Evolutionary conservation across 2,888 invertebrate species (phyloP).

Genomic region (Stegophylla sp.): DNA sequence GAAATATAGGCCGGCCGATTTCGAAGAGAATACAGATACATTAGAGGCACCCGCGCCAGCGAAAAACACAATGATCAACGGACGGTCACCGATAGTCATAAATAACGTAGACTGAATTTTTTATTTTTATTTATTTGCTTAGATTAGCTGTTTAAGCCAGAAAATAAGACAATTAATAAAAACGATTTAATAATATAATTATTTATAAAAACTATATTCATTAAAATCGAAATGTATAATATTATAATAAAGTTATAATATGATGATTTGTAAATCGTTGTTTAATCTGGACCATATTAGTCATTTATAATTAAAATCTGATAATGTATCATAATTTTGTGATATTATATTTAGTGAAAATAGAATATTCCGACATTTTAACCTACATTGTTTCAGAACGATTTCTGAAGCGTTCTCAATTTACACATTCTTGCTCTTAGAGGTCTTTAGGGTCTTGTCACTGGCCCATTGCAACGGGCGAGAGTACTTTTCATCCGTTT

Average conservation of each 20-base stretch:
- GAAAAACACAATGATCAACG: conserved; percentile 26
- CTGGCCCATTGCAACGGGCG: conserved; percentile 25
- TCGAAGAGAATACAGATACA: conserved; percentile 28
- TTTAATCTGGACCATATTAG: too few relatives aligned
- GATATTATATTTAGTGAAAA: conserved; percentile 30
- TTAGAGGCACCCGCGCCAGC: neutral
- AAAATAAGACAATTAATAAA: neutral
- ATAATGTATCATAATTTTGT: too few relatives aligned
- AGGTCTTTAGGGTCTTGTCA: conserved; percentile 57
- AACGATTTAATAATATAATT: neutral
- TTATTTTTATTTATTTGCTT: neutral
- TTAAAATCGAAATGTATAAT: neutral
- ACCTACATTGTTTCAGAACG: conserved; percentile 52
- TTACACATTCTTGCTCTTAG: conserved; percentile 54
- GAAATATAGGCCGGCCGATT: conserved; percentile 50
- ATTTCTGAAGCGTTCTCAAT: conserved; percentile 54
- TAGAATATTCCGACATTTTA: conserved; percentile 30
- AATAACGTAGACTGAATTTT: conserved; percentile 23
- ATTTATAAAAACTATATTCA: neutral
- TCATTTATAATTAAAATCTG: too few relatives aligned
- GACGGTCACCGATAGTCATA: conserved; percentile 45
- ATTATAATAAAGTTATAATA: neutral
- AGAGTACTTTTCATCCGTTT: conserved; percentile 43
- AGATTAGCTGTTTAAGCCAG: neutral
- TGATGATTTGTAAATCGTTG: neutral